Conservation (phyloP, 1,140 invertebrate species). For the Calephelis virginiensis region DNA sequence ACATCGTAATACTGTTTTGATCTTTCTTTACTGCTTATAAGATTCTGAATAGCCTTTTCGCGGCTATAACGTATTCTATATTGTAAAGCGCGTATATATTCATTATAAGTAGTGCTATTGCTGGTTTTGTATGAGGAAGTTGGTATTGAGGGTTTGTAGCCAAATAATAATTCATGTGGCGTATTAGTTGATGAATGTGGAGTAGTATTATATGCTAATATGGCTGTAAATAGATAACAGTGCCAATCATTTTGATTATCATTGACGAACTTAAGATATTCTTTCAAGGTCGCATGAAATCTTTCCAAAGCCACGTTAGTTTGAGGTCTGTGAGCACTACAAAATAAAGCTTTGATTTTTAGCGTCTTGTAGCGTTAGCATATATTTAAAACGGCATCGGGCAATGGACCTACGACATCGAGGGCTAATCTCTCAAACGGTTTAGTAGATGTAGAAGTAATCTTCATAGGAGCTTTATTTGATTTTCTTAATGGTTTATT, state of each 20-base stretch:
- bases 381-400: slow-evolving; percentile 25
- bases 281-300: not conserved
- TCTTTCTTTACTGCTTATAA: no score
- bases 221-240: not conserved
- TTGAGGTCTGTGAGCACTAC: not conserved
- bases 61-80: no score
- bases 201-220: not conserved
- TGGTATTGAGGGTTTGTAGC: not conserved
- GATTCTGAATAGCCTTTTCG: no score
- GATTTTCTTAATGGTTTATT: not conserved
- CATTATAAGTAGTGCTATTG: no score
- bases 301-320: not conserved
- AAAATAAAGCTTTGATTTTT: slow-evolving; percentile 24
- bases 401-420: slow-evolving; percentile 19
- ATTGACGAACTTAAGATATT: not conserved
- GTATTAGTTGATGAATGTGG: not conserved
- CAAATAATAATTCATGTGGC: not conserved
- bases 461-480: no score
- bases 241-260: not conserved
- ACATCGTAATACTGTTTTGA: no score
- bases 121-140: no score
- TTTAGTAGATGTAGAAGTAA: slow-evolving; percentile 29
- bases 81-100: no score
- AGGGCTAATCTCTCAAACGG: slow-evolving; percentile 37
- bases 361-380: slow-evolving; percentile 16